Percentiles rank a stretch among this genome's conserved stretches.
Evolutionary conservation across 2,888 invertebrate genomes (phyloP).

Genomic region (Timema cristinae): DNA sequence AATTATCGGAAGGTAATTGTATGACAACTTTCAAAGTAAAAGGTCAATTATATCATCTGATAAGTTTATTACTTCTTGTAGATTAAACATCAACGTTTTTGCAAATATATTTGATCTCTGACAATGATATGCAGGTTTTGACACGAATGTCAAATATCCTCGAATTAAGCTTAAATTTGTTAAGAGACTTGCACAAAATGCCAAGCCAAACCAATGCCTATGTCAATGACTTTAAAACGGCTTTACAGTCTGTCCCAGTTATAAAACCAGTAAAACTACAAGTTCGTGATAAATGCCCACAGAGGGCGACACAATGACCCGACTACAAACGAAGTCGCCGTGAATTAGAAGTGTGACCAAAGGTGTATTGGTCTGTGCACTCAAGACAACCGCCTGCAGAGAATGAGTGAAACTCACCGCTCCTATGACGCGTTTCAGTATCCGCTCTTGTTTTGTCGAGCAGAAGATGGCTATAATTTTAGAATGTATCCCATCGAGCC

Average conservation of each 20-base stretch:
- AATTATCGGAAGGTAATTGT: background rate
- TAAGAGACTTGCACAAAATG: background rate
- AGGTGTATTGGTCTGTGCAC: background rate
- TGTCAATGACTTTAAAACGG: background rate
- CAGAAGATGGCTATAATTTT: constrained; percentile 12
- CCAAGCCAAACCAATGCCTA: background rate
- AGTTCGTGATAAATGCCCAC: background rate
- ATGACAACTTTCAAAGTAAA: constrained; percentile 1
- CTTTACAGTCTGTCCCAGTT: background rate
- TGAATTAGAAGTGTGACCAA: background rate
- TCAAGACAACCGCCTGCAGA: background rate
- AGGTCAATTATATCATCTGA: background rate
- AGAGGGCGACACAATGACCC: background rate
- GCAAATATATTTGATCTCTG: background rate
- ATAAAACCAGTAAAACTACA: background rate
- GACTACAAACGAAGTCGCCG: background rate
- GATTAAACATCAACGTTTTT: background rate
- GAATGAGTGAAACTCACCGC: background rate
- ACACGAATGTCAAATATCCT: too few relatives aligned
- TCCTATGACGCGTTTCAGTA: background rate
- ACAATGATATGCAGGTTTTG: background rate
- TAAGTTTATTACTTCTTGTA: background rate
- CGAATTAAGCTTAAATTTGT: too few relatives aligned
- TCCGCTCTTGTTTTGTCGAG: constrained; percentile 10
- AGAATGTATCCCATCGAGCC: background rate